Base-by-base conservation (phyloP, 1,140 invertebrate genomes). In the Sipha flava region DNA sequence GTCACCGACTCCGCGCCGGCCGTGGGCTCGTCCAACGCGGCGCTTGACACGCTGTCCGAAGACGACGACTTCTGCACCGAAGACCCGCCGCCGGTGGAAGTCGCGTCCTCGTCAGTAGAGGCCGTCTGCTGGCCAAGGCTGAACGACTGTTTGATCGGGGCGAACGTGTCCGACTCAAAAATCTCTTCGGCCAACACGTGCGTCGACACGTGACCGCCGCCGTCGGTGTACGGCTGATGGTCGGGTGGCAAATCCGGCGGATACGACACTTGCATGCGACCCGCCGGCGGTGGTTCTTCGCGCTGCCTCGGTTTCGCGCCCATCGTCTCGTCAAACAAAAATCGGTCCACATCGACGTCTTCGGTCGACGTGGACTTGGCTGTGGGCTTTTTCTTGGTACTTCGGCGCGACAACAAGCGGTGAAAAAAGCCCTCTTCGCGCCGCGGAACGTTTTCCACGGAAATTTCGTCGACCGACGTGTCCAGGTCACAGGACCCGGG, bases 381-480 rank as follows among this genome's bases (percentile, higher is more conserved):
- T 3, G 31, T 34, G 34, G 82, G 81, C 81, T 89, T 89, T 83
- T 90, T 90, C 82, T 90, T 89, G 18, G 89, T 89, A 82, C 89
- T 91, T 81, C 89, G 88, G 68, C 90, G 87, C 10, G 89, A 85
- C 37, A 91, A 86, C 23, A 92, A 84, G 79, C 90, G 87, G 40
- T 89, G 88, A 84, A 91, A 90, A 82, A 92, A 91, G 34, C 73
- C n/a, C 4, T 77, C 73, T 57, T 59, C 73, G 12, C 73, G 73
- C 26, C 52, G 49, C 6, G 73, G 73, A 26, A 77, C 52, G 14
- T 77, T 77, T 18, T 77, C 73, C 7, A 77, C 52, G 3, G 73
- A 77, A 31, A 77, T 77, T 9, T 77, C 73, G 26, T 77, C 73
- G 14, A 77, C 23, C 1, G 47, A 77, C 12, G 73, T 43, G 52